Evolutionary conservation across 2,797 vertebrate species (phyloP), one percentile per base, ranked within the genome.

Genomic region (Podarcis siculus): DNA sequence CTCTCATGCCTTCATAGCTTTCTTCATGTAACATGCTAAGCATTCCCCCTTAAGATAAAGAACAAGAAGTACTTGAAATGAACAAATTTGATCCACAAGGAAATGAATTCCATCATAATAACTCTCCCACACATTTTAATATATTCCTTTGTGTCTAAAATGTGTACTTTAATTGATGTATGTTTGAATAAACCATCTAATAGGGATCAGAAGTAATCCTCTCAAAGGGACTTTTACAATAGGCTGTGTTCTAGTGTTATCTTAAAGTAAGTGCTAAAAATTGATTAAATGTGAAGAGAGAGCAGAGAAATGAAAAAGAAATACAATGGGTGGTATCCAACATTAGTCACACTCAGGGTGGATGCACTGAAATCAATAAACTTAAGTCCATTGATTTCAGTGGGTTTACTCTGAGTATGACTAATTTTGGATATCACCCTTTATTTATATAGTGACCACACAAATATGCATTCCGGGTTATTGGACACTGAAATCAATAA

Each of bases 1-100:
- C 55, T 27, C 35, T 58, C 27, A 91, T 88, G 89, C 32, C 35
- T 85, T 27, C 8, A 1, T 87, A 92, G 78, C 27, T 4, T 86
- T 91, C 32, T 78, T 37, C 25, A 90, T 86, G 64, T 17, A 79
- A 87, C 66, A 89, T 67, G 82, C 25, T 86, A 78, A 80, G 71
- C 77, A 86, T 79, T 92, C 39, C 66, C 92, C 92, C 13, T 37
- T 73, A 73, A 69, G 85, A 91, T 83, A 93, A 89, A 2, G 86
- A 90, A 82, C 55, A 86, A 91, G 76, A 82, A 87, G 10, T 30
- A 87, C 85, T 85, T 94, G 49, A 94, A 94, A 91, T 12, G 1
- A 49, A 73, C 12, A 25, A 86, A 84, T 94, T 88, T 92, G 13
- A 5, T 85, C 75, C 72, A 30, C 37, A 93, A 45, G 72, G 82